A percentile compares a stretch with the other conserved stretches of the same genome.
These are phyloP conservation scores for Melanotaenia maccullochi DNA, from an alignment of 2,797 vertebrate species.

Conservation along the genomic window DNA sequence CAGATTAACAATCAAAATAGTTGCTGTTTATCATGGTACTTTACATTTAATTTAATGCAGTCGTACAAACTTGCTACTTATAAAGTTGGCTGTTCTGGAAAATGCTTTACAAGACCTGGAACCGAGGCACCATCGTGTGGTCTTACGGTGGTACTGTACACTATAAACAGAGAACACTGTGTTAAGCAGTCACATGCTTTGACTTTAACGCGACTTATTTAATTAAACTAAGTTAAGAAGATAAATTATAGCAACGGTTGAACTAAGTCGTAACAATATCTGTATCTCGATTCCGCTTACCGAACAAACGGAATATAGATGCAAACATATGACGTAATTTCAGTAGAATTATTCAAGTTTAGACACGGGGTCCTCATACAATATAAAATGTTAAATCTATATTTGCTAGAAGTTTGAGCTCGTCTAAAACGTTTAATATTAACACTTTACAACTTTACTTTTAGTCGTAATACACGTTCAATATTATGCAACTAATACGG, in stretches of 20 bases:
- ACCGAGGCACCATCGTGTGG: conserved; percentile 66
- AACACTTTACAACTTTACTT: fast-evolving
- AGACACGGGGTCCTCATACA: not conserved
- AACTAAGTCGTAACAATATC: not conserved
- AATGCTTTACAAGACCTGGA: conserved; percentile 1
- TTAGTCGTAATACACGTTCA: fast-evolving
- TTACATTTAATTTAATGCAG: not conserved
- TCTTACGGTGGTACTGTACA: conserved; percentile 16
- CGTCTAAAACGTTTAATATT: fast-evolving
- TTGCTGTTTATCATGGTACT: not conserved
- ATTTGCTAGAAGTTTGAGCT: fast-evolving
- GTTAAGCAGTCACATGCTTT: not conserved
- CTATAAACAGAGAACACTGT: not conserved
- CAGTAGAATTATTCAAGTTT: conserved; percentile 50
- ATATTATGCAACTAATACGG: not conserved
- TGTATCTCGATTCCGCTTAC: not conserved
- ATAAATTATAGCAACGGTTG: fast-evolving
- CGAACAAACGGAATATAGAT: conserved; percentile 41
- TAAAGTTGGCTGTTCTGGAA: not conserved
- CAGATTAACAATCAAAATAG: too few relatives aligned
- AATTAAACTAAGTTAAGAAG: too few relatives aligned
- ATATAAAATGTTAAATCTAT: not conserved
- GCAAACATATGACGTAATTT: conserved; percentile 78
- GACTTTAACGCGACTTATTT: not conserved
- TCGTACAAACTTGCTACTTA: not conserved